Evolutionary conservation across 2,113 vertebrate species (phyloP).

Genomic region (Anhinga rufa): DNA sequence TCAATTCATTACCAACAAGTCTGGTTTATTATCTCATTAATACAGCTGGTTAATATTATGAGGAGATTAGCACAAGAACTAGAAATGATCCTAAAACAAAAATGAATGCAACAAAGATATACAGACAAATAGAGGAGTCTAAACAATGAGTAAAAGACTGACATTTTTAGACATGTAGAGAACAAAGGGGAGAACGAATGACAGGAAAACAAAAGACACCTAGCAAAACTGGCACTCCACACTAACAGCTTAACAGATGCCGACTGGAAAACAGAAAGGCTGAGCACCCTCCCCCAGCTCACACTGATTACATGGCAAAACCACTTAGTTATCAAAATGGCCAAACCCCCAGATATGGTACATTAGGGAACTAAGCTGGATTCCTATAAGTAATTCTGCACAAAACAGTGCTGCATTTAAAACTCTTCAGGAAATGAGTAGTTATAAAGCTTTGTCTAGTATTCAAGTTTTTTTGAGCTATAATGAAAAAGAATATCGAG

Average conservation of each 20-base stretch:
- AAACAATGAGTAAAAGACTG: neutral
- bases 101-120: neutral
- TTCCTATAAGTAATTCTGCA: neutral
- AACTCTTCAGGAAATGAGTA: neutral
- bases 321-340: neutral
- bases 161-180: neutral
- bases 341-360: neutral
- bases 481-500: neutral
- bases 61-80: constrained; percentile 40
- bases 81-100: constrained; percentile 28
- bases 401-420: neutral
- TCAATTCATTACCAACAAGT: constrained; percentile 65
- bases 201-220: constrained; percentile 15
- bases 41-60: constrained; percentile 61
- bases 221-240: neutral
- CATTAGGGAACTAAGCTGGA: neutral
- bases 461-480: neutral
- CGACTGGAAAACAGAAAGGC: neutral
- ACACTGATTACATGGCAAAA: neutral
- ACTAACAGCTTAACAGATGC: neutral
- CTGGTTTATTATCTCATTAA: constrained; percentile 69
- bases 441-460: neutral
- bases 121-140: neutral
- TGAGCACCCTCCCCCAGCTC: neutral
- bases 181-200: neutral